These are phyloP conservation scores for Hyppa rectilinea DNA, from an alignment of 2,888 invertebrate species.

Conservation along the genomic window DNA sequence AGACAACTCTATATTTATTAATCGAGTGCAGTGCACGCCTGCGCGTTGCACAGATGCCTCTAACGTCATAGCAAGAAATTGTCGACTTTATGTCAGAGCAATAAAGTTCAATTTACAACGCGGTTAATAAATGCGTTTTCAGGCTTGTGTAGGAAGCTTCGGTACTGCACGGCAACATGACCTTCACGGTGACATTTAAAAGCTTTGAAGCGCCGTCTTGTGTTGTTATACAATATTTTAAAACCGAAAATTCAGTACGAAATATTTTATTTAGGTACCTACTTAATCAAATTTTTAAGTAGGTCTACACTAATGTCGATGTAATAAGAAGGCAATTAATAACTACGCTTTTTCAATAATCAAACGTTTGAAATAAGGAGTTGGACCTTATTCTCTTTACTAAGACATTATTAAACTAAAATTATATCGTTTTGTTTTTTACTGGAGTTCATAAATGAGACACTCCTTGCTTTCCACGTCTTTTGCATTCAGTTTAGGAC, in stretches of 20 bases:
- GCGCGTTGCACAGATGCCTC: slow-evolving; percentile 45
- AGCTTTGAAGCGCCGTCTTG: neutral
- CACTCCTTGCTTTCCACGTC: neutral
- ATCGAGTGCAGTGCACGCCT: slow-evolving; percentile 37
- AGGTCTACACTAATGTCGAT: neutral
- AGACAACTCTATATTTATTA: slow-evolving; percentile 15
- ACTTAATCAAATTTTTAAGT: too few species aligned
- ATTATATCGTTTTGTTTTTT: neutral
- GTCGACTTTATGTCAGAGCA: rapidly evolving
- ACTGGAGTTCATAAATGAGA: neutral
- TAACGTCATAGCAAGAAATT: neutral
- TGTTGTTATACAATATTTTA: neutral
- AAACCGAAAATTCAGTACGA: neutral
- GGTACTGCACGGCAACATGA: neutral
- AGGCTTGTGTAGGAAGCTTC: neutral
- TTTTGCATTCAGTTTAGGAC: neutral
- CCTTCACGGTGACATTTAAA: slow-evolving; percentile 15
- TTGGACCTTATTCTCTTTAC: too few species aligned
- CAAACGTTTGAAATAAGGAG: neutral
- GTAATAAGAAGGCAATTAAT: neutral
- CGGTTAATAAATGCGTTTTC: slow-evolving; percentile 16
- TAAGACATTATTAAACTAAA: neutral
- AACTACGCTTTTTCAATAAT: neutral
- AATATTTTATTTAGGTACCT: too few species aligned
- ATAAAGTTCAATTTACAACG: neutral